Evolutionary conservation across 30 jellyfish, hydroid and myxozoan genomes (phyloP).

Genomic region (Cassiopea xamachana): DNA sequence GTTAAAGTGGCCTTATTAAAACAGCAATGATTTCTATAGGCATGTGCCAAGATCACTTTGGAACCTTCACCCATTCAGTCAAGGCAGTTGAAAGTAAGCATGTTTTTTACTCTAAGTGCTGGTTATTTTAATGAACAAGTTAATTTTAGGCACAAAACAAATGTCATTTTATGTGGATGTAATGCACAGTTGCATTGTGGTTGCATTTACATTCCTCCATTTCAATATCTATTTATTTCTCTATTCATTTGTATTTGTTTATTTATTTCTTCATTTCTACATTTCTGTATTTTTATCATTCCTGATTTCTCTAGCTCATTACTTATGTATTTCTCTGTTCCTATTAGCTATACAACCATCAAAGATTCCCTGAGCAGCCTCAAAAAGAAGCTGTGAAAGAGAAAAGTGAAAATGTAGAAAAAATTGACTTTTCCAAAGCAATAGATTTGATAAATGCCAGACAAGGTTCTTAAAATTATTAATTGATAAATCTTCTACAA

Average conservation of each 20-base stretch:
- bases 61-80: constrained; percentile 74
- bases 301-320: neutral
- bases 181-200: too few species aligned
- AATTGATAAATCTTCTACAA: too few species aligned
- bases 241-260: too few species aligned
- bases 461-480: neutral
- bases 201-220: too few species aligned
- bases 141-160: too few species aligned
- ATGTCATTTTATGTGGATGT: too few species aligned
- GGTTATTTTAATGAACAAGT: too few species aligned
- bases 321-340: neutral
- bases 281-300: too few species aligned
- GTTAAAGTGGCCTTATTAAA: too few species aligned
- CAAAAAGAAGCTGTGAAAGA: neutral
- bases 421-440: neutral
- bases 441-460: neutral
- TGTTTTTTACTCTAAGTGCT: too few species aligned
- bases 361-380: neutral
- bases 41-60: constrained; percentile 61
- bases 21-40: constrained; percentile 16
- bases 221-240: too few species aligned
- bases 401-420: constrained; percentile 2
- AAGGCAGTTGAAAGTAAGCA: constrained; percentile 53
- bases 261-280: too few species aligned
- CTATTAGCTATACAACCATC: neutral